These are phyloP conservation scores for Amblyjoppa proteus DNA, from an alignment of 2,888 invertebrate genomes.

Conservation along the genomic window DNA sequence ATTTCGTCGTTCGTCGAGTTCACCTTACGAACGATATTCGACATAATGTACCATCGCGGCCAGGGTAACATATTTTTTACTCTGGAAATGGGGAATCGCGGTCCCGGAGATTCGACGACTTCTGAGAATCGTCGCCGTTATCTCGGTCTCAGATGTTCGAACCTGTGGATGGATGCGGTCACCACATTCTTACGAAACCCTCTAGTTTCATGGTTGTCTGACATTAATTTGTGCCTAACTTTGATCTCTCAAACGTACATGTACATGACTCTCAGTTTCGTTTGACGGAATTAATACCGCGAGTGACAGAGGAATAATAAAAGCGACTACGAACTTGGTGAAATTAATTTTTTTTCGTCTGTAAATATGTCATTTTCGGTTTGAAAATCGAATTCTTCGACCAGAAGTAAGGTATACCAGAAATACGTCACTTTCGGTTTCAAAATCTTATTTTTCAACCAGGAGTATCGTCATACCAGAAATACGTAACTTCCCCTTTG, in stretches of 20 bases:
- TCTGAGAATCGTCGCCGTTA: slow-evolving; percentile 45
- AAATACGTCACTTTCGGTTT: too few species aligned
- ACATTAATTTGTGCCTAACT: background rate
- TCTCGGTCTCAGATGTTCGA: slow-evolving; percentile 45
- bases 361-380: too few species aligned
- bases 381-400: too few species aligned
- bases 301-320: background rate
- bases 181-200: slow-evolving; percentile 12
- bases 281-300: slow-evolving; percentile 2
- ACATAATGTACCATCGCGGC: slow-evolving; percentile 35
- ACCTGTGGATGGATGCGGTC: slow-evolving; percentile 22
- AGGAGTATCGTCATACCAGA: too few species aligned
- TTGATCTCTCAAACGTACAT: background rate
- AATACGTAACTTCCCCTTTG: too few species aligned
- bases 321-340: background rate
- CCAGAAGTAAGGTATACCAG: too few species aligned
- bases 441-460: too few species aligned
- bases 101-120: slow-evolving; percentile 41
- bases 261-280: slow-evolving; percentile 2
- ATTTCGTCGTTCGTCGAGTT: slow-evolving; percentile 56
- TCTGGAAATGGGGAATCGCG: slow-evolving; percentile 42
- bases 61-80: slow-evolving; percentile 28
- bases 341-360: too few species aligned
- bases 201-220: slow-evolving; percentile 12
- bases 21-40: slow-evolving; percentile 57